These are phyloP conservation scores for Cryptomyrus ogoouensis DNA, from an alignment of 2,113 vertebrate species.

Conservation along the genomic window DNA sequence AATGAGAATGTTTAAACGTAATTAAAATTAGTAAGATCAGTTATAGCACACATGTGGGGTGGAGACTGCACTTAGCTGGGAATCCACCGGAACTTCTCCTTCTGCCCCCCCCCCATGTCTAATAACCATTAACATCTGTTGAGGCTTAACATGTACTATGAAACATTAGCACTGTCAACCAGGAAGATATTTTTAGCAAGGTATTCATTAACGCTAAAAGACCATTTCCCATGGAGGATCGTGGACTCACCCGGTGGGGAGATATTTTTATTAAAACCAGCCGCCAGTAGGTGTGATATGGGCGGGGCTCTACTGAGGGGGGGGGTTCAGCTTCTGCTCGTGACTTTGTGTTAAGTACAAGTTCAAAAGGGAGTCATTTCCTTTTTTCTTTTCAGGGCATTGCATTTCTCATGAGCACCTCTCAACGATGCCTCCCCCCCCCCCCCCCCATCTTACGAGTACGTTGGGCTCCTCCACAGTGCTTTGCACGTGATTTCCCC, in stretches of 20 bases:
- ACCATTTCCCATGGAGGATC: conserved; percentile 56
- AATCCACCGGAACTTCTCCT: conserved; percentile 31
- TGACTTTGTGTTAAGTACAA: conserved; percentile 17
- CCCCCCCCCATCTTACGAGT: background rate
- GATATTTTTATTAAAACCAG: conserved; percentile 50
- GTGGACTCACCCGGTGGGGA: conserved; percentile 42
- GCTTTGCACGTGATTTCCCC: background rate
- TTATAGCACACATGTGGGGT: background rate
- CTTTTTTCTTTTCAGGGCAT: background rate
- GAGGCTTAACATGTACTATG: conserved; percentile 44
- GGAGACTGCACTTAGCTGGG: conserved; percentile 17
- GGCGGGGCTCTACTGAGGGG: background rate
- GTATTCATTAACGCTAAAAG: conserved; percentile 60
- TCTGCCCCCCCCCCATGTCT: conserved; percentile 41
- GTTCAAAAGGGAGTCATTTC: conserved; percentile 6
- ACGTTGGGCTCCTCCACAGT: background rate
- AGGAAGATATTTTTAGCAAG: conserved; percentile 61
- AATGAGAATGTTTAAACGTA: background rate
- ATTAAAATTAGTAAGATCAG: conserved; percentile 1
- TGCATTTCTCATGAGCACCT: background rate
- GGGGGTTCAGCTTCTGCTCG: conserved; percentile 1
- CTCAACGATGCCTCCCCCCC: background rate
- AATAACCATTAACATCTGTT: conserved; percentile 59
- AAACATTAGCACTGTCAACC: conserved; percentile 51
- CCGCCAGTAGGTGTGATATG: conserved; percentile 32